Evolutionary conservation across 2,888 invertebrate species (phyloP), one percentile per base, ranked within the genome.

Genomic region (Himalopsyche kuldschensis): DNA sequence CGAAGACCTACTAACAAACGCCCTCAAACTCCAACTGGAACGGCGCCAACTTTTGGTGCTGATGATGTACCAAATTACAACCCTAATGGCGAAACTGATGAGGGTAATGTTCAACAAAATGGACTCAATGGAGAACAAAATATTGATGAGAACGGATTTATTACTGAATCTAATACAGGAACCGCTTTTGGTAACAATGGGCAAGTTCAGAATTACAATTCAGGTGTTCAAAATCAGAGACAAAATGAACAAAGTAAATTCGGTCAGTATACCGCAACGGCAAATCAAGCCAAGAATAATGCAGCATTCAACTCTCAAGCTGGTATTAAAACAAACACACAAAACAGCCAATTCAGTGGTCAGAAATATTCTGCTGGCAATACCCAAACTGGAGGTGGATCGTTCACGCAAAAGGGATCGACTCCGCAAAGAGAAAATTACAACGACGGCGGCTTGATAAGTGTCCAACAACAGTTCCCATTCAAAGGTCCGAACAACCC

Each of bases 391-490:
- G 48, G 31, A 76, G 77, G 63, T n/a, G 20, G 69, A n/a, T 69
- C 30, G 15, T 30, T 69, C 27, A 15, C 69, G 30, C 69, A 80
- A 30, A 31, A 32, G 5, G 63, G n/a, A 24, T 48, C 48, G 10
- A 17, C 8, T 15, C 17, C 35, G n/a, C n/a, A 15, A n/a, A 24
- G 24, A 76, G 81, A 76, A 20, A 81, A 81, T 76, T 76, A 77
- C 32, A 75, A 46, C 20, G 47, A 76, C n/a, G 81, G 81, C n/a
- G 46, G 48, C 1, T 48, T 81, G 35, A 47, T 47, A 81, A 81
- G 81, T 31, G 81, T 81, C 3, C 81, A 81, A 35, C 81, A 81
- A 41, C 75, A 77, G 11, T 69, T 69, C 1, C 69, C 69, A 69
- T 69, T 69, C 15, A 69, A 27, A 30, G 30, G 69, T 8, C 69